Base-by-base conservation (phyloP, 2,113 vertebrate genomes). In the Colossoma macropomum region DNA sequence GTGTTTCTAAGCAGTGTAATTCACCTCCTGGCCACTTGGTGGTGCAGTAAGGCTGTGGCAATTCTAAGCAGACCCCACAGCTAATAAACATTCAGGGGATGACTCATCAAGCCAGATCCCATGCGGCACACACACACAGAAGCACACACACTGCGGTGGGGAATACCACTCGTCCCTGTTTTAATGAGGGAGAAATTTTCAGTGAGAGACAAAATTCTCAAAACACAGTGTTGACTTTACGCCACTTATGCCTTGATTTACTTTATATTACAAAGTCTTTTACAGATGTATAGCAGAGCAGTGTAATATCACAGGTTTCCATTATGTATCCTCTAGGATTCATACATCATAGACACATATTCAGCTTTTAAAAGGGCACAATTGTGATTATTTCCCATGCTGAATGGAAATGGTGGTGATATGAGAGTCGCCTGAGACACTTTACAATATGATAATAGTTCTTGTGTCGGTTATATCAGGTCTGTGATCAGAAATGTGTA, bases 101-200 rank as follows among this genome's bases (percentile, higher is more conserved):
- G 86, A 87, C 75, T 87, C 86, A 87, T 87, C 86, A 75, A 38
- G 23, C 71, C 25, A 50, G 70, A 65, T 81, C 85, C 75, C 78
- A 78, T 74, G 83, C 70, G 19, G 63, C 68, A 83, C 56, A 79
- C 70, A 48, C 66, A 79, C 56, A 77, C 45, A 59, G 45, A 77
- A 19, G 75, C 77, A 38, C 59, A 77, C 68, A 84, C 76, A 48
- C 50, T 75, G 78, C 69, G 52, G 81, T 62, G 75, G 81, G 74
- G 65, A 83, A 83, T 77, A 83, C 81, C 65, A 65, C 28, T 13
- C 27, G 27, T 70, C n/a, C 59, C 27, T 62, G 50, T 50, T 71
- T 63, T 81, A 74, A 65, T 81, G 23, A 81, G 41, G 0, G 10
- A 21, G 27, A 73, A 28, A n/a, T 19, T 25, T 62, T 21, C 17